Base-by-base conservation (phyloP, 2,797 vertebrate genomes). In the Nannoperca australis region DNA sequence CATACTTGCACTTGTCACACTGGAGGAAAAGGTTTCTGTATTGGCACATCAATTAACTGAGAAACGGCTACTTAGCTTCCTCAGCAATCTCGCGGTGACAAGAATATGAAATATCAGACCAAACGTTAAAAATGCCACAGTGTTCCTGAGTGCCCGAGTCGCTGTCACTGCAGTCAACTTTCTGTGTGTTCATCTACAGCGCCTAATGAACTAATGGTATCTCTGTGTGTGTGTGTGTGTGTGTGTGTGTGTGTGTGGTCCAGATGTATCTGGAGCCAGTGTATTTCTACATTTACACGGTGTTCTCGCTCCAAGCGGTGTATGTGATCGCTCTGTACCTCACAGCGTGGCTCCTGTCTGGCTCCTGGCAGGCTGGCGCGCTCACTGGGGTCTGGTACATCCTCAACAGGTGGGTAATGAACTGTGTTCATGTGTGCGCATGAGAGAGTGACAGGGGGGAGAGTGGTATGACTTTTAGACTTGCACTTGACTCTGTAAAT, bases 211-310 rank as follows among this genome's bases (percentile, higher is more conserved):
- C 68, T 73, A 71, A 70, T 80, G 73, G 14, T 42, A 30, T 65
- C 8, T 60, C 56, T 61, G 38, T 59, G 58, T 61, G 73, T 61
- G 38, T 59, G 58, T 61, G 56, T 64, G 55, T 83, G 55, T 80
- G 58, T 76, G 59, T 76, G 38, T 81, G 49, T 84, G 60, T 78
- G 45, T 87, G 47, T 82, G 88, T 81, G 87, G 85, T 94, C 78
- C 95, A 99, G 98, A 90, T 92, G 1, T 97, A 97, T 83, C 91
- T 99, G 92, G 97, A 99, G 87, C 98, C 98, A 0, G 94, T 99
- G 85, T 99, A 99, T 95, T 99, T 99, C 96, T 99, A 99, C 95
- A 97, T 99, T 88, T 99, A 99, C 93, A 98, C 97, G 22, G 96
- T 98, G 76, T 99, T 99, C 93, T 97, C 97, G 45, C 96, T 99